Percentiles rank a stretch among this genome's conserved stretches.
Evolutionary conservation across 2,113 vertebrate species (phyloP).

Genomic region (Notothenia rossii): DNA sequence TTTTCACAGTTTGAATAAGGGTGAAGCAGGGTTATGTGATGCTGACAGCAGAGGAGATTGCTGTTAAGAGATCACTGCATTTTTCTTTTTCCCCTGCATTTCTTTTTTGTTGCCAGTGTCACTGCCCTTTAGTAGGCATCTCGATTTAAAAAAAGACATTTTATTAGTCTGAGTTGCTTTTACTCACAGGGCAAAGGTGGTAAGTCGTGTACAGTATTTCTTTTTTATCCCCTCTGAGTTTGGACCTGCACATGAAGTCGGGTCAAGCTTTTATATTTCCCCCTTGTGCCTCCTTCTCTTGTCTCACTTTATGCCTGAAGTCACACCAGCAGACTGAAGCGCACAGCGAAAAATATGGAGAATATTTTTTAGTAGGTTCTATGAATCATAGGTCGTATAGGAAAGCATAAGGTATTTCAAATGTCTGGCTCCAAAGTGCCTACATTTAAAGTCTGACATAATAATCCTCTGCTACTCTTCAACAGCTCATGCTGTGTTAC

Average conservation of each 20-base stretch:
- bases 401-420: not conserved
- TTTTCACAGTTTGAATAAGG: conserved; percentile 60
- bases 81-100: conserved; percentile 66
- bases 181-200: conserved; percentile 76
- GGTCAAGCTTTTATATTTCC: conserved; percentile 76
- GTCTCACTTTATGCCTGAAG: conserved; percentile 59
- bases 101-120: conserved; percentile 35
- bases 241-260: conserved; percentile 58
- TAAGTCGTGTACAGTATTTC: conserved; percentile 77
- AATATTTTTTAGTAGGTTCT: conserved; percentile 29
- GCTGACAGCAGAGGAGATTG: conserved; percentile 75
- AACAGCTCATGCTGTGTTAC: conserved; percentile 45
- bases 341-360: conserved; percentile 11
- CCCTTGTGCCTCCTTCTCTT: conserved; percentile 57
- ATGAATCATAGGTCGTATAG: conserved; percentile 28
- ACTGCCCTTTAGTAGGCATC: conserved; percentile 73
- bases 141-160: conserved; percentile 74
- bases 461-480: conserved; percentile 35
- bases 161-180: conserved; percentile 77
- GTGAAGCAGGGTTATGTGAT: conserved; percentile 72
- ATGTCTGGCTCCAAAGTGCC: conserved; percentile 35
- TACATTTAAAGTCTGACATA: not conserved
- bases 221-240: conserved; percentile 68
- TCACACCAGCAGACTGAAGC: conserved; percentile 41
- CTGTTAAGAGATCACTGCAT: conserved; percentile 75